Evolutionary conservation across 2,888 invertebrate genomes (phyloP).

Genomic region (Malthinus flaveolus): DNA sequence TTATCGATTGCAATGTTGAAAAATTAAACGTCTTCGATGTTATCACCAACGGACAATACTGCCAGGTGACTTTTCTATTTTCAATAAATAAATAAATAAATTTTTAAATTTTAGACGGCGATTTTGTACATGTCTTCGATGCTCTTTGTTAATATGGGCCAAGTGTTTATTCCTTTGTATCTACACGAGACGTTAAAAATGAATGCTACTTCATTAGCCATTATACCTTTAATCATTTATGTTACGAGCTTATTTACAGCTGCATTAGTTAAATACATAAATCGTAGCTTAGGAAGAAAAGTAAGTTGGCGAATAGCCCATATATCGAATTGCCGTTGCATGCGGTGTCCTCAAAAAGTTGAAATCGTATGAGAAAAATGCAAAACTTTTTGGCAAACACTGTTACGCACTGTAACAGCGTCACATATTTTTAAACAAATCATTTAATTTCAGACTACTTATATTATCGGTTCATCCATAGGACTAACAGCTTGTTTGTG

Average conservation of each 20-base stretch:
- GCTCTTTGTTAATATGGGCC: conserved; percentile 81
- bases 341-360: too few relatives aligned
- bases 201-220: conserved; percentile 73
- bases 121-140: conserved; percentile 85
- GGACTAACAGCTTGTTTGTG: conserved; percentile 69
- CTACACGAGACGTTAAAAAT: conserved; percentile 76
- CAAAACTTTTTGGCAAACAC: too few relatives aligned
- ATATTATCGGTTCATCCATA: conserved; percentile 67
- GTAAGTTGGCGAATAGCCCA: conserved; percentile 47
- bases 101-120: conserved; percentile 65
- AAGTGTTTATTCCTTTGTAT: conserved; percentile 85
- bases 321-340: neutral
- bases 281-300: conserved; percentile 67
- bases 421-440: conserved; percentile 9
- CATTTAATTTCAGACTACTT: conserved; percentile 58
- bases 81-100: neutral
- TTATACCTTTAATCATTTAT: conserved; percentile 82
- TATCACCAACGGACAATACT: conserved; percentile 43
- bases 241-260: conserved; percentile 79
- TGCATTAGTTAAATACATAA: conserved; percentile 69
- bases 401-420: neutral
- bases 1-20: conserved; percentile 41
- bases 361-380: too few relatives aligned
- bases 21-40: conserved; percentile 45
- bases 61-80: conserved; percentile 39